Base-by-base conservation (phyloP, 2,888 invertebrate genomes). In the Sinotaia quadrata region DNA sequence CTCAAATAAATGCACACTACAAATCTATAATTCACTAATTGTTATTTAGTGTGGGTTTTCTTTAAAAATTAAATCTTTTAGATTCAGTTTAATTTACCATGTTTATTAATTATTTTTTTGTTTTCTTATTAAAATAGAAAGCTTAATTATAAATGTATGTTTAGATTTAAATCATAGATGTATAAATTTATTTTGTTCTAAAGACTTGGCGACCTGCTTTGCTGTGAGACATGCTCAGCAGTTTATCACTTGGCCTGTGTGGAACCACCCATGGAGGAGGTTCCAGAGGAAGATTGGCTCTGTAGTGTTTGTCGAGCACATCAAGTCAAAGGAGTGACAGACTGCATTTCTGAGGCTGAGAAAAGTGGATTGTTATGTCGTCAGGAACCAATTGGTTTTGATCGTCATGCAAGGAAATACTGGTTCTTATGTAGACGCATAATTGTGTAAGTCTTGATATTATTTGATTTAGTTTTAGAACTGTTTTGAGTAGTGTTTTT, bases 191-290 rank as follows among this genome's bases (percentile, higher is more conserved):
- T 54, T 58, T 29, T 41, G 2, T 8, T 52, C 73, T 75, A 34
- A 74, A 88, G 87, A 72, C 80, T 87, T 68, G 99, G 98, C 33
- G 97, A 98, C 88, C 90, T 99, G 60, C 89, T 99, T 15, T 98
- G 98, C 87, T 99, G 99, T 89, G 98, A 98, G 89, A 96, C 96
- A 3, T 99, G 99, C 85, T 96, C 98, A 27, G 98, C 98, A 34
- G 97, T 98, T 29, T 99, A 96, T 89, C 99, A 99, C 89, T 90
- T 98, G 85, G 95, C 95, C 84, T 99, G 99, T 90, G 94, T 97
- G 62, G 96, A 97, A 86, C 98, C 98, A 62, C 96, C 97, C 15
- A 90, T 98, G 85, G 92, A 93, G 60, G 94, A 97, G 89, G 96
- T 98, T 56, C 98, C 98, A 65, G 94, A 95, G 69, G 97, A 97